Percentiles rank a stretch among this genome's conserved stretches.
Evolutionary conservation across 1,140 invertebrate species (phyloP).

Genomic region (Lepidostoma basale): DNA sequence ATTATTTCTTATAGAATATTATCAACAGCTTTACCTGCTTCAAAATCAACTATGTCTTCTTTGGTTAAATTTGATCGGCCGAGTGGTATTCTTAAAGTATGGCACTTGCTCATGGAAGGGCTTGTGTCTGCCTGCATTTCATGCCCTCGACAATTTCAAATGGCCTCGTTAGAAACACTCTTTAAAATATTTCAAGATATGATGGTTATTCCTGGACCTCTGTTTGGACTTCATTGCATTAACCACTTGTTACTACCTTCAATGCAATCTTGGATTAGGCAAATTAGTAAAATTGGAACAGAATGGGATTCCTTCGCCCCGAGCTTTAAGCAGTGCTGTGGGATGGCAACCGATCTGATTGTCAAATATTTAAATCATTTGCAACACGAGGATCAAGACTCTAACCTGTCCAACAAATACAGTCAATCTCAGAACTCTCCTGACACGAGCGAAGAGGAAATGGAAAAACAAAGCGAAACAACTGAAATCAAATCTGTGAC

Average conservation of each 20-base stretch:
- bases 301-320: slow-evolving; percentile 77
- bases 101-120: slow-evolving; percentile 90
- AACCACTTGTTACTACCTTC: slow-evolving; percentile 88
- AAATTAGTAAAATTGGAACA: slow-evolving; percentile 69
- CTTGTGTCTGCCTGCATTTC: slow-evolving; percentile 81
- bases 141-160: slow-evolving; percentile 83
- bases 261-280: slow-evolving; percentile 87
- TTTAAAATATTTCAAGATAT: slow-evolving; percentile 83
- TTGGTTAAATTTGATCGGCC: slow-evolving; percentile 76
- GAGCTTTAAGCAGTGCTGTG: slow-evolving; percentile 93
- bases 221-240: slow-evolving; percentile 87
- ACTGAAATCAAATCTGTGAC: slow-evolving; percentile 67
- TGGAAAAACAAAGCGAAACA: slow-evolving; percentile 44
- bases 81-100: slow-evolving; percentile 87
- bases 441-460: slow-evolving; percentile 51
- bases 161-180: slow-evolving; percentile 82
- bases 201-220: slow-evolving; percentile 76
- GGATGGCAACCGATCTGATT: slow-evolving; percentile 87
- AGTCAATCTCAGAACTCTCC: slow-evolving; percentile 47
- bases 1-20: slow-evolving; percentile 68
- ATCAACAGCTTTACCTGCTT: slow-evolving; percentile 63
- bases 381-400: slow-evolving; percentile 55
- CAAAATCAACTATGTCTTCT: slow-evolving; percentile 64
- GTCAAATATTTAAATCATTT: slow-evolving; percentile 77
- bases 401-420: slow-evolving; percentile 39